Conservation (phyloP, 1,140 invertebrate genomes). For the Argopecten irradians region DNA sequence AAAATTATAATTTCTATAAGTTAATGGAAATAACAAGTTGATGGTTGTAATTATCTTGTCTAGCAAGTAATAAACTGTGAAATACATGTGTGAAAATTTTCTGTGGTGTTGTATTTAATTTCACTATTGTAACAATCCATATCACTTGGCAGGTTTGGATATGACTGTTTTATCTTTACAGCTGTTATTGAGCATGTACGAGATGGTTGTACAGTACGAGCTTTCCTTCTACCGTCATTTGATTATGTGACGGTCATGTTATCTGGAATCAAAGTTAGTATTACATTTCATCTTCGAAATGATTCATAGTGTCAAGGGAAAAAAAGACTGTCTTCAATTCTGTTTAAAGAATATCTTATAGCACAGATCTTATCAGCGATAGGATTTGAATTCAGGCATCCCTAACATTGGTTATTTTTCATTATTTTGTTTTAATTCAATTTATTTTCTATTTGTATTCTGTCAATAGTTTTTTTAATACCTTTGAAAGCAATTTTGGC, state of each 20-base stretch:
- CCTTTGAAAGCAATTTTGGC: too few species aligned
- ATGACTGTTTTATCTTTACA: slow-evolving; percentile 71
- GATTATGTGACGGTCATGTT: slow-evolving; percentile 95
- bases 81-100: too few species aligned
- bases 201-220: slow-evolving; percentile 95
- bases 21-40: neutral
- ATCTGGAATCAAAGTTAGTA: slow-evolving; percentile 83
- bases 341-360: too few species aligned
- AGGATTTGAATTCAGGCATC: too few species aligned
- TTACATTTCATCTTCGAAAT: too few species aligned
- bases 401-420: too few species aligned
- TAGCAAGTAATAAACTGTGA: neutral
- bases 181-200: slow-evolving; percentile 96
- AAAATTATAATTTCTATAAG: neutral
- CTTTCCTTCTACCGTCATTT: slow-evolving; percentile 90
- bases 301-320: too few species aligned
- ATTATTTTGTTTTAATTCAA: too few species aligned
- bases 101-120: neutral
- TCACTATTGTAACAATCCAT: neutral
- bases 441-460: too few species aligned
- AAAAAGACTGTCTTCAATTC: too few species aligned
- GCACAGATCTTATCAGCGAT: too few species aligned
- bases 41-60: neutral
- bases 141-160: neutral
- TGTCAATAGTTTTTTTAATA: too few species aligned